phyloP scores from a whole-genome alignment of 2,797 vertebrate species.

The Cryptoblepharus egeriae region DNA sequence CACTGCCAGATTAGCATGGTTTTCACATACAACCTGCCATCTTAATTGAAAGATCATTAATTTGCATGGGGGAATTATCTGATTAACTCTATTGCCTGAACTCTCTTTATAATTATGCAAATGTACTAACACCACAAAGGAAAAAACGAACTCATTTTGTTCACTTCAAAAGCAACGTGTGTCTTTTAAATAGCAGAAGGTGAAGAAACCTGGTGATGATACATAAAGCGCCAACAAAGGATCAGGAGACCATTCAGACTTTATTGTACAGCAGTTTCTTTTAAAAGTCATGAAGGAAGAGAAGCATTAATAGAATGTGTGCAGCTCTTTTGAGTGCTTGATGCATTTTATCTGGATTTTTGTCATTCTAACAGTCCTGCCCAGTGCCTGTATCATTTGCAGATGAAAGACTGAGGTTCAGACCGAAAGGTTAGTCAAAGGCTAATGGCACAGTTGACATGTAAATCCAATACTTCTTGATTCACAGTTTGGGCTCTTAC shows the following conservation, averaged over 20 bases:
- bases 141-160: slow-evolving; percentile 59
- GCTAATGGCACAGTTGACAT: background rate
- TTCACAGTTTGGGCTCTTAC: background rate
- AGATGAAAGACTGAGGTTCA: background rate
- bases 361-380: background rate
- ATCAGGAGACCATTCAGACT: slow-evolving; percentile 25
- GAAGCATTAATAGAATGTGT: background rate
- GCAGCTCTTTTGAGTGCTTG: background rate
- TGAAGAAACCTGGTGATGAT: slow-evolving; percentile 30
- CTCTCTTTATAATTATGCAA: slow-evolving; percentile 66
- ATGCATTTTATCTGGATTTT: background rate
- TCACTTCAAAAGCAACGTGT: slow-evolving; percentile 59
- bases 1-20: slow-evolving; percentile 48
- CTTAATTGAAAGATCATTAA: slow-evolving; percentile 65
- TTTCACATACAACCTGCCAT: slow-evolving; percentile 54
- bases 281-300: slow-evolving; percentile 31
- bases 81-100: slow-evolving; percentile 59
- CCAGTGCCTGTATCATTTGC: background rate
- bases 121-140: slow-evolving; percentile 45
- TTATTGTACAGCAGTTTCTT: slow-evolving; percentile 33
- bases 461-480: background rate
- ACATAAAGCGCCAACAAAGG: slow-evolving; percentile 27
- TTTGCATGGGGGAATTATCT: slow-evolving; percentile 71
- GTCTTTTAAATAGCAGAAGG: slow-evolving; percentile 50
- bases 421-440: background rate